Evolutionary conservation across 2,113 vertebrate genomes (phyloP).

Genomic region (Lucifuga dentata): DNA sequence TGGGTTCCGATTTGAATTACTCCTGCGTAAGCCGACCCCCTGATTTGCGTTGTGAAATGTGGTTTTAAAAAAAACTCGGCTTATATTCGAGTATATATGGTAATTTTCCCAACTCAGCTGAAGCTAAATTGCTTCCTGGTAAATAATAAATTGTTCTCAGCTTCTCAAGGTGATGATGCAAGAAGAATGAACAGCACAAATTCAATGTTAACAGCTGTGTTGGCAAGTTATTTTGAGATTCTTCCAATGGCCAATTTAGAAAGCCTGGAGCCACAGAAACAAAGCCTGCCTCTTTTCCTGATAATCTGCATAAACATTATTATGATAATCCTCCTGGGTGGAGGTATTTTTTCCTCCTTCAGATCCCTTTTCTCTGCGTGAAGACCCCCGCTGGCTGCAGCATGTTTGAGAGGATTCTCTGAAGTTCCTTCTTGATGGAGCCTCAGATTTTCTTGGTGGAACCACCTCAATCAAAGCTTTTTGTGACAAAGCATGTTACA

Average conservation of each 20-base stretch:
- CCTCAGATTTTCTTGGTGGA: conserved; percentile 13
- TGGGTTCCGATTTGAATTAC: too few relatives aligned
- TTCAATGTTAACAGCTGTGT: not conserved
- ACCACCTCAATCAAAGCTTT: conserved; percentile 36
- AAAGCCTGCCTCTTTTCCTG: conserved; percentile 25
- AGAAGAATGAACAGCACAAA: not conserved
- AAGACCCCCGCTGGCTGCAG: conserved; percentile 16
- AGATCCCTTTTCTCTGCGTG: conserved; percentile 12
- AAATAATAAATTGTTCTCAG: not conserved
- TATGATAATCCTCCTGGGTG: conserved; percentile 32
- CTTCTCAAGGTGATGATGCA: not conserved
- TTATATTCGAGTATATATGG: too few relatives aligned
- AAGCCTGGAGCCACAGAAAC: conserved; percentile 5
- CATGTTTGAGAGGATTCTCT: conserved; percentile 37
- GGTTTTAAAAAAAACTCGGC: too few relatives aligned
- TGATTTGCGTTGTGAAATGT: too few relatives aligned
- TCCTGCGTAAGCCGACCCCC: too few relatives aligned
- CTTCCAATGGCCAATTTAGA: conserved; percentile 1
- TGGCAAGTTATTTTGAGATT: conserved; percentile 24
- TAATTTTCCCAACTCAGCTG: not conserved
- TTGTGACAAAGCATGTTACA: conserved; percentile 19
- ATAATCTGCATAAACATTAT: conserved; percentile 55
- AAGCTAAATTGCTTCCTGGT: not conserved
- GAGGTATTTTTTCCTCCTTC: conserved; percentile 41
- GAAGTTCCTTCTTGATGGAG: conserved; percentile 47